Evolutionary conservation across 2,113 vertebrate species (phyloP).

Genomic region (Trochalopteron elliotii): DNA sequence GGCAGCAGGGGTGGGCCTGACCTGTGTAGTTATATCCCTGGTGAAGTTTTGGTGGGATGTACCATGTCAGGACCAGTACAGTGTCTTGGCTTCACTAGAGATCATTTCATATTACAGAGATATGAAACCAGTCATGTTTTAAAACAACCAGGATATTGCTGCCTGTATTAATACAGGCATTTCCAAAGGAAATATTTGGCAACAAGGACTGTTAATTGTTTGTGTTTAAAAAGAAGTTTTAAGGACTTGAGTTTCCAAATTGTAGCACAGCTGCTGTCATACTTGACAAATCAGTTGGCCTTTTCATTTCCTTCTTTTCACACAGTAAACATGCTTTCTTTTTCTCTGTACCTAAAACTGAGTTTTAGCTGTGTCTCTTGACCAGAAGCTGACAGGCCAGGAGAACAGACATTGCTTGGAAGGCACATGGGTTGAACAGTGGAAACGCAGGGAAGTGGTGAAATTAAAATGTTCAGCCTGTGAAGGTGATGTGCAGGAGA

Average conservation of each 20-base stretch:
- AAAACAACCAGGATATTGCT: not conserved
- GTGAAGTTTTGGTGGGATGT: not conserved
- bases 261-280: not conserved
- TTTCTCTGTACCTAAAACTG: not conserved
- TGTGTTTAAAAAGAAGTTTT: not conserved
- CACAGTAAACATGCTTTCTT: not conserved
- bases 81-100: not conserved
- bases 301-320: not conserved
- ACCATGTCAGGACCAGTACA: not conserved
- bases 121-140: not conserved
- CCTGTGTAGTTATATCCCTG: not conserved
- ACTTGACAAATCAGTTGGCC: not conserved
- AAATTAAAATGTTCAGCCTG: not conserved
- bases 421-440: not conserved
- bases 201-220: not conserved
- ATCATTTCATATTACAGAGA: not conserved
- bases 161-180: not conserved
- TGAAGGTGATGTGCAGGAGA: not conserved
- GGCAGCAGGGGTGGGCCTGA: not conserved
- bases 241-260: not conserved
- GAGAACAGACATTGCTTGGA: not conserved
- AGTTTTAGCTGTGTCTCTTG: not conserved
- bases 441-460: rapidly evolving
- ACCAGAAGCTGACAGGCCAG: not conserved
- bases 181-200: not conserved